phyloP scores from a whole-genome alignment of 2,113 vertebrate species.

The Pelvicachromis taeniatus region DNA sequence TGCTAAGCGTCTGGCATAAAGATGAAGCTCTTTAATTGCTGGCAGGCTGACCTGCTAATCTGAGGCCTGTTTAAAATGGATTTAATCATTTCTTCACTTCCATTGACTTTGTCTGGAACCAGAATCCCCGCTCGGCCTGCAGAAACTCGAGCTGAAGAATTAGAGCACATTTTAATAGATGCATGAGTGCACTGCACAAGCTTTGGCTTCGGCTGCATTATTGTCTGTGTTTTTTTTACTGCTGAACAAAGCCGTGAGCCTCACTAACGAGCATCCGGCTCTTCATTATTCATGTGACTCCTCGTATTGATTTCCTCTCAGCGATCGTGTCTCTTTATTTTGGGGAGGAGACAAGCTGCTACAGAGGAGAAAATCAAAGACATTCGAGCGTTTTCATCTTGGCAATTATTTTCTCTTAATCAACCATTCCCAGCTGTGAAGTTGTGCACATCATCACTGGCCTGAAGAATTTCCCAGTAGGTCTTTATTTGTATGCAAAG shows the following conservation, averaged over 20 bases:
- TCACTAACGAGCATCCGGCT: background rate
- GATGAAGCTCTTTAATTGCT: background rate
- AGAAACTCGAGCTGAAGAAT: background rate
- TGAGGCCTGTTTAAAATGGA: background rate
- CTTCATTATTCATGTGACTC: conserved; percentile 11
- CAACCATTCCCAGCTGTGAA: background rate
- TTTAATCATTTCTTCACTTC: background rate
- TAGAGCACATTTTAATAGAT: background rate
- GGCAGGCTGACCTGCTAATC: background rate
- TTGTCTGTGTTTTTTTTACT: background rate
- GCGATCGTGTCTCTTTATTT: background rate
- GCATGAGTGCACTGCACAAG: background rate
- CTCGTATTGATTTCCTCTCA: background rate
- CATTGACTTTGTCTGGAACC: background rate
- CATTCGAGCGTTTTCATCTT: background rate
- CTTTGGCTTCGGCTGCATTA: background rate
- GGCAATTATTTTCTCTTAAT: background rate
- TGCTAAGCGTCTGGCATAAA: background rate
- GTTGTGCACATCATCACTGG: background rate
- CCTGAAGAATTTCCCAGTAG: background rate
- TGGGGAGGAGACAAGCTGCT: background rate
- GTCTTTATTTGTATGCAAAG: background rate
- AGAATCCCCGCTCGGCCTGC: background rate
- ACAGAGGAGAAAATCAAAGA: background rate
- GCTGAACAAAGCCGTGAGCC: background rate